Percentiles rank a stretch among this genome's conserved stretches.
Evolutionary conservation across 2,113 vertebrate species (phyloP).

Genomic region (Nesospiza acunhae): DNA sequence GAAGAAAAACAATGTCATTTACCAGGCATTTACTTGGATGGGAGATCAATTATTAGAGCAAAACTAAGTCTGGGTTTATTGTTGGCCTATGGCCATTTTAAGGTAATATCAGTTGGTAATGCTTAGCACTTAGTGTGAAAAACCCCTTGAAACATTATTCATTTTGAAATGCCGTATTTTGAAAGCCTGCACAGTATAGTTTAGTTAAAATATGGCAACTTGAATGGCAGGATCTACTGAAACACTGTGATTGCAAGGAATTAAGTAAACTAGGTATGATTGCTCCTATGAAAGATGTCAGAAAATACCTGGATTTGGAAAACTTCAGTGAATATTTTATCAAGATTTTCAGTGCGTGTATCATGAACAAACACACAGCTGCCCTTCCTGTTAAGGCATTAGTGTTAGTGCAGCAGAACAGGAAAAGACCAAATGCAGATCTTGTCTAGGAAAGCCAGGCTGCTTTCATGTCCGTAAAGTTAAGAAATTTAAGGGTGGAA

Average conservation of each 20-base stretch:
- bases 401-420: not conserved
- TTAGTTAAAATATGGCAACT: not conserved
- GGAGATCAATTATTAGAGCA: not conserved
- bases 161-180: not conserved
- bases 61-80: not conserved
- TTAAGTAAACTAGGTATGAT: not conserved
- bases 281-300: not conserved
- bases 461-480: not conserved
- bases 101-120: not conserved
- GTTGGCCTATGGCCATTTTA: not conserved
- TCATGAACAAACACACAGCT: not conserved
- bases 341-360: not conserved
- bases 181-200: not conserved
- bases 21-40: not conserved
- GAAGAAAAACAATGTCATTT: not conserved
- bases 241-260: accelerated
- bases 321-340: not conserved
- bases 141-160: not conserved
- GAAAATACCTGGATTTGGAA: not conserved
- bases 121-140: not conserved
- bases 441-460: not conserved
- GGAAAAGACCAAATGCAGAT: not conserved
- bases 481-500: not conserved
- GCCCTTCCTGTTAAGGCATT: not conserved
- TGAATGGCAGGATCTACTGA: not conserved